These are phyloP conservation scores for Diadophis punctatus DNA, from an alignment of 2,113 vertebrate species.

Conservation along the genomic window DNA sequence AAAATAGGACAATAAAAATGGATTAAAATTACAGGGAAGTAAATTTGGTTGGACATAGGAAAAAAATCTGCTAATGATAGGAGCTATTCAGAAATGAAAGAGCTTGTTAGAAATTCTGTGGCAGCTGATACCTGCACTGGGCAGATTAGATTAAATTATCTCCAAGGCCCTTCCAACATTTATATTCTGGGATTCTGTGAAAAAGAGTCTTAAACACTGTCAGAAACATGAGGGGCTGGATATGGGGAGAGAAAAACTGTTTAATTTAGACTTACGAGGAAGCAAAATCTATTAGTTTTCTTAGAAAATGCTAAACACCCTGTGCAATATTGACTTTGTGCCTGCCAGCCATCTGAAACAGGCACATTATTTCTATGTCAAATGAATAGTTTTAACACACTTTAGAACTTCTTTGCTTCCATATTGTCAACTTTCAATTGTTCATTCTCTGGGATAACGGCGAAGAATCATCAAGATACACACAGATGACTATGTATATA, in stretches of 20 bases:
- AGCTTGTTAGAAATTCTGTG: background rate
- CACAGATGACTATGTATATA: background rate
- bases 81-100: background rate
- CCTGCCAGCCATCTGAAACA: conserved; percentile 61
- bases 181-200: background rate
- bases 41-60: background rate
- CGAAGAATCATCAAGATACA: background rate
- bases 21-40: background rate
- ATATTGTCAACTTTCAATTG: conserved; percentile 49
- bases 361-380: conserved; percentile 75
- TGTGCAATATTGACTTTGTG: conserved; percentile 69
- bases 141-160: background rate
- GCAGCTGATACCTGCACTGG: background rate
- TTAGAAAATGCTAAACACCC: conserved; percentile 68
- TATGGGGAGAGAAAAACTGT: conserved; percentile 62
- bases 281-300: conserved; percentile 70
- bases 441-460: conserved; percentile 13
- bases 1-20: background rate
- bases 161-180: background rate
- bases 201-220: conserved; percentile 47
- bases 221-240: conserved; percentile 44
- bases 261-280: conserved; percentile 76
- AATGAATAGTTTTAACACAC: conserved; percentile 69
- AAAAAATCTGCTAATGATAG: background rate
- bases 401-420: conserved; percentile 69